A percentile compares a stretch with the other conserved stretches of the same genome.
These are phyloP conservation scores for Cremastobaeus sp. DNA, from an alignment of 2,888 invertebrate genomes.

Conservation along the genomic window DNA sequence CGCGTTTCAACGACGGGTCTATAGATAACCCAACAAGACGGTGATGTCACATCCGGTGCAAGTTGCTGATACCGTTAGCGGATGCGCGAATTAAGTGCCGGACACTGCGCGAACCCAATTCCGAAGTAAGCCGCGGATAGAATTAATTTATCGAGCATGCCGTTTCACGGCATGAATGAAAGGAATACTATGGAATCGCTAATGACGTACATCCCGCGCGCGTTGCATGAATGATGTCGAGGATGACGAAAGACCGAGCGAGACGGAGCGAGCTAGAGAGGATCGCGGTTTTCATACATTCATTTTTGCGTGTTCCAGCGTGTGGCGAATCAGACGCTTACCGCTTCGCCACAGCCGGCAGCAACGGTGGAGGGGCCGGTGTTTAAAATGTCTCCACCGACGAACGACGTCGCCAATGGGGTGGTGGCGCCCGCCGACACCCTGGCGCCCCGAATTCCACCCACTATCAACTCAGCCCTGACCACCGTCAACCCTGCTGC, in stretches of 20 bases:
- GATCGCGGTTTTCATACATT: constrained; percentile 6
- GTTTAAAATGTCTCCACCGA: constrained; percentile 78
- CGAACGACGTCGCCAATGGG: constrained; percentile 81
- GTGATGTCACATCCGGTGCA: constrained; percentile 68
- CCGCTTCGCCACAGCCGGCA: constrained; percentile 77
- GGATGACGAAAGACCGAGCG: constrained; percentile 23
- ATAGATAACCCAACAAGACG: constrained; percentile 41
- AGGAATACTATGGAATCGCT: constrained; percentile 57
- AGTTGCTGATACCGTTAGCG: constrained; percentile 68
- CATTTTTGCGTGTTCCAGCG: constrained; percentile 71
- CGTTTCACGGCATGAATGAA: constrained; percentile 56
- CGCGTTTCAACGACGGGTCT: neutral
- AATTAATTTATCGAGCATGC: constrained; percentile 56
- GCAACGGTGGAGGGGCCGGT: constrained; percentile 78
- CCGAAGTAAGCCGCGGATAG: constrained; percentile 55
- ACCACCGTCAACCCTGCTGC: constrained; percentile 75
- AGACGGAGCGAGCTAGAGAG: neutral
- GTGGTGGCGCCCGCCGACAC: constrained; percentile 80
- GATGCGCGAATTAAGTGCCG: constrained; percentile 67
- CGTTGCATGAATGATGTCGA: constrained; percentile 51
- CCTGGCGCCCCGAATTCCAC: constrained; percentile 79
- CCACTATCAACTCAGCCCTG: constrained; percentile 78
- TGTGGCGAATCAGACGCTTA: constrained; percentile 78
- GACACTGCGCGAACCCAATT: constrained; percentile 62
- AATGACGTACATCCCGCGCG: constrained; percentile 57